phyloP scores from a whole-genome alignment of 2,888 invertebrate genomes.

The Nycteola revayana region DNA sequence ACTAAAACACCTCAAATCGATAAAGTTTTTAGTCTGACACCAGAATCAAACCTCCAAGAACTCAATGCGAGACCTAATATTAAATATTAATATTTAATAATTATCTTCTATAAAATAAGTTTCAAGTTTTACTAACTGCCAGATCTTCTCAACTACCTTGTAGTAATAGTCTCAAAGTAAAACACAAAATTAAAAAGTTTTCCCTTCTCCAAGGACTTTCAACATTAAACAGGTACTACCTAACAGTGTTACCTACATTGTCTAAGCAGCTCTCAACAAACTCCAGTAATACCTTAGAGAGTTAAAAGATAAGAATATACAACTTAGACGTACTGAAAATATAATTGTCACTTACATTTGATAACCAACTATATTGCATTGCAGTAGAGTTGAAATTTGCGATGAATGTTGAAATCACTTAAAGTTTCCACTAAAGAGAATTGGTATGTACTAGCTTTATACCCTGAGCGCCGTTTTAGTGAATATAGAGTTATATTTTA shows the following conservation, averaged over 20 bases:
- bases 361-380: slow-evolving; percentile 8
- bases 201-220: too few relatives aligned
- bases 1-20: too few relatives aligned
- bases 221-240: slow-evolving; percentile 5
- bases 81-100: too few relatives aligned
- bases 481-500: slow-evolving; percentile 1
- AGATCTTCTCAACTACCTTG: too few relatives aligned
- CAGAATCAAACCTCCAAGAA: too few relatives aligned
- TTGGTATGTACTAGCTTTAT: slow-evolving; percentile 4
- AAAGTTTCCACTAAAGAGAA: slow-evolving; percentile 9
- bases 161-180: too few relatives aligned
- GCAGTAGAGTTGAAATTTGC: slow-evolving; percentile 18
- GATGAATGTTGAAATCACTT: neutral
- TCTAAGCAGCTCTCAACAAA: slow-evolving; percentile 24
- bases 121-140: too few relatives aligned
- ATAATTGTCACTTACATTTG: slow-evolving; percentile 22
- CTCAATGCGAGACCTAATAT: too few relatives aligned
- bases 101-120: too few relatives aligned
- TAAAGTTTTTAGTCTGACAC: too few relatives aligned
- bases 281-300: slow-evolving; percentile 24
- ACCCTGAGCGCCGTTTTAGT: slow-evolving; percentile 1
- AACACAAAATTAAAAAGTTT: too few relatives aligned
- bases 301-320: slow-evolving; percentile 27
- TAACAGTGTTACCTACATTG: slow-evolving; percentile 19
- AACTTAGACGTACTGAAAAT: slow-evolving; percentile 28